Evolutionary conservation across 2,113 vertebrate species (phyloP).

Genomic region (Ceyx margarethae): DNA sequence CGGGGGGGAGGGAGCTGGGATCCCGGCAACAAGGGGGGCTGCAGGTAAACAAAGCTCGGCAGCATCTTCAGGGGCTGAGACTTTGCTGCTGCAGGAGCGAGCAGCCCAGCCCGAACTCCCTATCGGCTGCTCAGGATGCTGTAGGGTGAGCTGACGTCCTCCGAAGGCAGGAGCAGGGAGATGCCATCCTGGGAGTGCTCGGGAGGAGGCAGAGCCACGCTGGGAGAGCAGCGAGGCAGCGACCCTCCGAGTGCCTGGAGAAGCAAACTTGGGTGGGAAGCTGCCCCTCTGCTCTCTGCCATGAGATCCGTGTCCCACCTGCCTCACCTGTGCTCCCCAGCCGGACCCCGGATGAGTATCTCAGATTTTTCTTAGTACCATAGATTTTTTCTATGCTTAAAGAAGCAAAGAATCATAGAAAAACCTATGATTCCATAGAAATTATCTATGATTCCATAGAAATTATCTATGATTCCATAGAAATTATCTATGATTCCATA

Average conservation of each 20-base stretch:
- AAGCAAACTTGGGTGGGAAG: not conserved
- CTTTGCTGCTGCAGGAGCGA: not conserved
- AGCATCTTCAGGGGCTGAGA: not conserved
- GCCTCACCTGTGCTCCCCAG: not conserved
- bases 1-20: not conserved
- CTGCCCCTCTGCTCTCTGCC: not conserved
- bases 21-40: not conserved
- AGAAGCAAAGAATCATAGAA: no score
- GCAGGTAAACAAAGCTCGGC: not conserved
- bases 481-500: no score
- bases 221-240: no score
- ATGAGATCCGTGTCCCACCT: accelerated
- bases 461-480: no score
- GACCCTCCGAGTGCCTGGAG: accelerated
- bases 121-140: accelerated
- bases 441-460: no score
- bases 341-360: no score
- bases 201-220: accelerated
- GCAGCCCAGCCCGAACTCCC: not conserved
- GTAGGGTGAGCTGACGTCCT: not conserved
- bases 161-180: not conserved
- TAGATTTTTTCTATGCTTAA: no score
- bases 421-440: no score
- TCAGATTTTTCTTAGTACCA: no score
- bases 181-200: not conserved